Conservation (phyloP, 2,888 invertebrate genomes). For the Deilephila porcellus region DNA sequence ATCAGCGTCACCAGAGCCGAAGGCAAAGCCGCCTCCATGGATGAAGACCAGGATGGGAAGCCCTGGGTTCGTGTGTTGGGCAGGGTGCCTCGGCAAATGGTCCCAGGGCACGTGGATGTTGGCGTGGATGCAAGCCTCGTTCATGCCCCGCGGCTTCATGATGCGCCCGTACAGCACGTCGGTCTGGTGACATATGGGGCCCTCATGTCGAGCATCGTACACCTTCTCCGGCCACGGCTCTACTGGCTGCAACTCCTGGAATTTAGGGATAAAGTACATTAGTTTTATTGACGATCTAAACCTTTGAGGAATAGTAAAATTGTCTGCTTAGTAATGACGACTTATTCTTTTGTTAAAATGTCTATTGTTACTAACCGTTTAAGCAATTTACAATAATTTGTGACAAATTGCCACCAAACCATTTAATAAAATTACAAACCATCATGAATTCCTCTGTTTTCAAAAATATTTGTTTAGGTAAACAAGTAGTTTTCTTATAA, state of each 20-base stretch:
- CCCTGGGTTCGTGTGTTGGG: conserved; percentile 32
- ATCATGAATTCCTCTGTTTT: too few relatives aligned
- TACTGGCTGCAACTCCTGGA: conserved; percentile 81
- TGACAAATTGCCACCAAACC: too few relatives aligned
- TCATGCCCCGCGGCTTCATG: conserved; percentile 55
- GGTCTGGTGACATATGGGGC: conserved; percentile 86
- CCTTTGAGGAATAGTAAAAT: too few relatives aligned
- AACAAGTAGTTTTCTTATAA: too few relatives aligned
- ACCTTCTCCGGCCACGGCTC: conserved; percentile 75
- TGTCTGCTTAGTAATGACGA: too few relatives aligned
- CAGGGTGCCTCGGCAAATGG: conserved; percentile 34
- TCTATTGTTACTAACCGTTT: too few relatives aligned
- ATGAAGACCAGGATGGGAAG: conserved; percentile 74
- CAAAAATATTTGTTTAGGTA: too few relatives aligned
- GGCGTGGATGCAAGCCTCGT: conserved; percentile 72
- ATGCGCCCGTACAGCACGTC: conserved; percentile 70
- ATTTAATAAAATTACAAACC: too few relatives aligned
- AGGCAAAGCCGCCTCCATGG: conserved; percentile 77
- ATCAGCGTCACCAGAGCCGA: conserved; percentile 73
- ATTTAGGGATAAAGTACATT: conserved; percentile 31
- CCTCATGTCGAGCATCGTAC: conserved; percentile 83
- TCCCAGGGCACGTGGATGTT: conserved; percentile 70
- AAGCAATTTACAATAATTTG: too few relatives aligned
- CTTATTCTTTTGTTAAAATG: too few relatives aligned
- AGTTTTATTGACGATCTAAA: not conserved